These are phyloP conservation scores for Gila orcuttii DNA, from an alignment of 2,113 vertebrate genomes.

Conservation along the genomic window DNA sequence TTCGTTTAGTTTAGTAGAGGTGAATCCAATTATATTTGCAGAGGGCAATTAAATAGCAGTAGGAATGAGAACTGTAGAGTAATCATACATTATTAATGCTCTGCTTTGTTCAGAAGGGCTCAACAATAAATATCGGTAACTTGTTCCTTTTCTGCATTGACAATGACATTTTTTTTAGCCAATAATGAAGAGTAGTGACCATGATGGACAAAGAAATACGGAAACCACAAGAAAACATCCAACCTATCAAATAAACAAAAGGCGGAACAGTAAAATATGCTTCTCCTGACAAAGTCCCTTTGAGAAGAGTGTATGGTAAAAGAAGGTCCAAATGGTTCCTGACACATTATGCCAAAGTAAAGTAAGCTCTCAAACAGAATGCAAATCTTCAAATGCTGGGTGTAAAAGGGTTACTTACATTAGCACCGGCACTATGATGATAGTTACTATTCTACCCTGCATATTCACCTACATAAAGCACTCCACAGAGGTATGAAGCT, in stretches of 20 bases:
- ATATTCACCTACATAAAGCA: background rate
- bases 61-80: background rate
- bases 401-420: background rate
- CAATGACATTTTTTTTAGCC: too few relatives aligned
- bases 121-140: background rate
- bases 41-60: conserved; percentile 27
- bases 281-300: background rate
- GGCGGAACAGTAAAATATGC: background rate
- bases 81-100: conserved; percentile 6
- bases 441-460: background rate
- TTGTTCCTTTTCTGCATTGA: too few relatives aligned
- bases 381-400: background rate
- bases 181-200: background rate
- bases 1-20: conserved; percentile 6
- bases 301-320: background rate
- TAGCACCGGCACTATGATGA: too few relatives aligned
- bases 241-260: background rate
- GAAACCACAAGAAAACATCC: background rate
- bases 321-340: background rate
- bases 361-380: background rate
- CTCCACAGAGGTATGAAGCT: background rate
- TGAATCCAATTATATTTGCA: conserved; percentile 30
- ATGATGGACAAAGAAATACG: background rate
- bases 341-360: background rate
- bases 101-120: conserved; percentile 13